These are phyloP conservation scores for Theodoxus fluviatilis DNA, from an alignment of 2,888 invertebrate species.

Conservation along the genomic window DNA sequence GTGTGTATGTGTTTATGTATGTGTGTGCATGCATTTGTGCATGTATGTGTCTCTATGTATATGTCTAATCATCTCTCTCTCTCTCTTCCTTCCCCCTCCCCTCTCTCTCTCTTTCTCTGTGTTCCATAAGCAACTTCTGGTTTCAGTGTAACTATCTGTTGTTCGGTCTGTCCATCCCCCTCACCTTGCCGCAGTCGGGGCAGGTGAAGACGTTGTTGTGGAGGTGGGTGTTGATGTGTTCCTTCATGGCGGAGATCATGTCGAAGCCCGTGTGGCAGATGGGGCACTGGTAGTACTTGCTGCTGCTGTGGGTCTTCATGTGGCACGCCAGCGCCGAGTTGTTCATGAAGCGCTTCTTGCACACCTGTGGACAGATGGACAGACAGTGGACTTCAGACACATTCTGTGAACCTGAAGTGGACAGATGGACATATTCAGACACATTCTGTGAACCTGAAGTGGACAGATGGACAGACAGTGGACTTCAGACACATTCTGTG, in stretches of 20 bases:
- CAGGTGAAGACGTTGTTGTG: constrained; percentile 75
- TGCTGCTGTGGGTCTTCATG: constrained; percentile 74
- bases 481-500: too few species aligned
- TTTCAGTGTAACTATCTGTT: too few species aligned
- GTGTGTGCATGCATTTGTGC: too few species aligned
- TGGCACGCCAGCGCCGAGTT: constrained; percentile 78
- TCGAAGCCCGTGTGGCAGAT: constrained; percentile 77
- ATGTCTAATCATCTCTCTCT: too few species aligned
- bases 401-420: constrained; percentile 63
- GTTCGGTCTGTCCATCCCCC: too few species aligned
- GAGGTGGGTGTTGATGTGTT: constrained; percentile 73
- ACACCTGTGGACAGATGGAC: too few species aligned
- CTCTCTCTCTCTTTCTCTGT: too few species aligned
- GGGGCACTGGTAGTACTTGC: constrained; percentile 76
- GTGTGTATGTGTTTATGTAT: too few species aligned
- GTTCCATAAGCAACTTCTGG: too few species aligned
- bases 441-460: neutral
- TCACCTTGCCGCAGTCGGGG: constrained; percentile 73
- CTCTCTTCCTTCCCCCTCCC: too few species aligned
- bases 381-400: too few species aligned
- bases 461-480: neutral
- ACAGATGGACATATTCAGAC: neutral
- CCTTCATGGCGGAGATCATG: constrained; percentile 68
- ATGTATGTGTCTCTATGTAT: too few species aligned
- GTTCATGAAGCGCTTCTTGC: constrained; percentile 71